Evolutionary conservation across 1,140 invertebrate species (phyloP).

Genomic region (Lithobius niger): DNA sequence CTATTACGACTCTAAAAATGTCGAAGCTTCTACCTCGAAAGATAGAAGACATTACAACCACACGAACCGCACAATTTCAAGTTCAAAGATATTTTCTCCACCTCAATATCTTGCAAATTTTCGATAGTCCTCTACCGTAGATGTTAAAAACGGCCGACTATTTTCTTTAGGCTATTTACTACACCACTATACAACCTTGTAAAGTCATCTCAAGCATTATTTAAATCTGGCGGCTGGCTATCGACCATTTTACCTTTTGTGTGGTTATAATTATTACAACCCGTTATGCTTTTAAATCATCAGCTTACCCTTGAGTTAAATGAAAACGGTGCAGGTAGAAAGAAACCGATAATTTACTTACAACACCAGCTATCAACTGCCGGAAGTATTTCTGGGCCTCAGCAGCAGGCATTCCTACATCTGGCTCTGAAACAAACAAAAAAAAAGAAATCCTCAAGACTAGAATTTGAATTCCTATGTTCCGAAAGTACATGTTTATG

Average conservation of each 20-base stretch:
- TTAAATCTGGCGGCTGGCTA: not conserved
- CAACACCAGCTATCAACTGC: constrained; percentile 68
- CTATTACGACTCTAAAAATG: no score
- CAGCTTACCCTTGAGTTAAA: not conserved
- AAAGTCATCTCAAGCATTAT: not conserved
- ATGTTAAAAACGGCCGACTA: no score
- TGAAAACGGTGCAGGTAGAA: not conserved
- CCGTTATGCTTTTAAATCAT: not conserved
- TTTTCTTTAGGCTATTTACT: no score
- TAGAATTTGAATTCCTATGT: no score
- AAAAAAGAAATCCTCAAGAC: no score
- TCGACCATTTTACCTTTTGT: not conserved
- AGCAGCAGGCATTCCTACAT: constrained; percentile 68
- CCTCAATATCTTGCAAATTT: no score
- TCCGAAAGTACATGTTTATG: no score
- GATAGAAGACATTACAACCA: no score
- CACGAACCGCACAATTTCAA: no score
- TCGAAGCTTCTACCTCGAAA: no score
- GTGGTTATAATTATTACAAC: not conserved
- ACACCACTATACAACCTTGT: constrained; percentile 1
- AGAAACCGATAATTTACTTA: constrained; percentile 28
- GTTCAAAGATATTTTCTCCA: no score
- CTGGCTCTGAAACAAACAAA: constrained; percentile 55
- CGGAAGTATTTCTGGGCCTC: constrained; percentile 78
- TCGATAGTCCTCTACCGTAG: no score